These are phyloP conservation scores for Microctonus brassicae DNA, from an alignment of 2,888 invertebrate genomes.

Conservation along the genomic window DNA sequence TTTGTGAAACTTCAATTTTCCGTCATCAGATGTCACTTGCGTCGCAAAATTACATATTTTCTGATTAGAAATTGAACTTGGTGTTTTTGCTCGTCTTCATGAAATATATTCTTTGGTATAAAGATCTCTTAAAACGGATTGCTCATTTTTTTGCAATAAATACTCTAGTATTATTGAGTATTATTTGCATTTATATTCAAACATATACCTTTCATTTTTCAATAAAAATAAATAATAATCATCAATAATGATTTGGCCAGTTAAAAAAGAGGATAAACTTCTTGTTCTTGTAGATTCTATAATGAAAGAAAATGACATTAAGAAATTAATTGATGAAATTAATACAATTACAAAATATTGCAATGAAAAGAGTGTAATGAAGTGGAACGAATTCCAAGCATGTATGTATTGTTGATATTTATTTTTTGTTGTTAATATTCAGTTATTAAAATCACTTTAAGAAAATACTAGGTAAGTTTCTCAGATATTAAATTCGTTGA, in stretches of 20 bases:
- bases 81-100: too few species aligned
- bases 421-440: background rate
- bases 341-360: slow-evolving; percentile 34
- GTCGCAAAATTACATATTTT: too few species aligned
- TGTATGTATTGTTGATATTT: slow-evolving; percentile 26
- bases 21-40: too few species aligned
- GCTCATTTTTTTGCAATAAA: too few species aligned
- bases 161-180: too few species aligned
- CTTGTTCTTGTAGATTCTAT: slow-evolving; percentile 31
- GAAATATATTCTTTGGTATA: too few species aligned
- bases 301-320: slow-evolving; percentile 24
- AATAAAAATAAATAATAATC: background rate
- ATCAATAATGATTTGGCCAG: slow-evolving; percentile 31
- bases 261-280: slow-evolving; percentile 40
- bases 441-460: background rate
- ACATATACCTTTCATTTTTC: too few species aligned
- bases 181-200: too few species aligned
- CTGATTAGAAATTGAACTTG: too few species aligned
- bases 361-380: slow-evolving; percentile 34
- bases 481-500: background rate
- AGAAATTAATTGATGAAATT: slow-evolving; percentile 40
- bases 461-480: background rate
- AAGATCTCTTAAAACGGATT: too few species aligned
- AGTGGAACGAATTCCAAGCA: slow-evolving; percentile 36
- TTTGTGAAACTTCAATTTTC: too few species aligned